These are phyloP conservation scores for Zosterops lateralis DNA, from an alignment of 2,113 vertebrate species.

Conservation along the genomic window DNA sequence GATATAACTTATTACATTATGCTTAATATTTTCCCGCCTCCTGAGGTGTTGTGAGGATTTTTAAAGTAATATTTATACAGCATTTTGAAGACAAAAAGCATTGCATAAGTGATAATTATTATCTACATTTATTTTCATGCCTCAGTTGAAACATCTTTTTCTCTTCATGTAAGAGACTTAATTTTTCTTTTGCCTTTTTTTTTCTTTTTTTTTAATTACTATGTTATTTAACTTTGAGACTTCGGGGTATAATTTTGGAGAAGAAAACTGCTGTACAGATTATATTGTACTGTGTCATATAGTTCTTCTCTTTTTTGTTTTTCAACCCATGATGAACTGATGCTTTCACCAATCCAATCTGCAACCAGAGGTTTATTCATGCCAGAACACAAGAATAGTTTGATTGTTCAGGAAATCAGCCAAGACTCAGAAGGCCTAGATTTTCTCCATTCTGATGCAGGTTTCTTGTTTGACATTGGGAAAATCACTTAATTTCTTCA, in stretches of 20 bases:
- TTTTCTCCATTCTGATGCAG: background rate
- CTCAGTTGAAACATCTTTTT: conserved; percentile 58
- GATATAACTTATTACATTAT: background rate
- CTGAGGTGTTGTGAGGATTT: conserved; percentile 16
- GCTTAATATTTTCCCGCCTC: conserved; percentile 44
- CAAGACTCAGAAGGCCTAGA: background rate
- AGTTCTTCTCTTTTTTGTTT: conserved; percentile 5
- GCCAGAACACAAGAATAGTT: conserved; percentile 25
- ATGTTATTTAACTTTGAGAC: conserved; percentile 23
- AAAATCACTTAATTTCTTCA: background rate
- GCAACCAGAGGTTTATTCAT: conserved; percentile 21
- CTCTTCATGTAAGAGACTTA: conserved; percentile 13
- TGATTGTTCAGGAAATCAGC: conserved; percentile 32
- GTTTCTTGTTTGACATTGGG: background rate
- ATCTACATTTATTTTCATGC: conserved; percentile 55
- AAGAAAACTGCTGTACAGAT: background rate
- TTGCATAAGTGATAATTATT: conserved; percentile 55
- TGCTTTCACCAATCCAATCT: conserved; percentile 13
- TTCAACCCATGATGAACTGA: conserved; percentile 5
- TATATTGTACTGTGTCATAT: background rate
- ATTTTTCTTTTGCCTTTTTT: background rate
- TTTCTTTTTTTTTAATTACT: conserved; percentile 9
- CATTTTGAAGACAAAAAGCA: conserved; percentile 37
- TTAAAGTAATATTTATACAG: conserved; percentile 61
- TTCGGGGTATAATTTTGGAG: background rate